Evolutionary conservation across 2,797 vertebrate species (phyloP), one percentile per base, ranked within the genome.

Genomic region (Hephaestus fuliginosus): DNA sequence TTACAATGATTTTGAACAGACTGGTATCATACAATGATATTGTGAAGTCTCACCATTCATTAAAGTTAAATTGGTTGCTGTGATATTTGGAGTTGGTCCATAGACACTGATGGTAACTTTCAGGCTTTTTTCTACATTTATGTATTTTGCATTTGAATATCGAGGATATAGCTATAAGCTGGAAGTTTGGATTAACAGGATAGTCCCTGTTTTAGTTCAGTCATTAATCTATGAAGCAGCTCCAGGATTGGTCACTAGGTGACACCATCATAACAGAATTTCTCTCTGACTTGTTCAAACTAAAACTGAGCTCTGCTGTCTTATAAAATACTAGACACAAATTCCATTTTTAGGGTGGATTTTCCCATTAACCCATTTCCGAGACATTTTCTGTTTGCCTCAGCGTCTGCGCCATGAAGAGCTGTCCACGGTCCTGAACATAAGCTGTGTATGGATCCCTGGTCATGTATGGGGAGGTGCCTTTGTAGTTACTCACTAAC

Each of bases 401-500:
- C 68, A 73, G 84, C 22, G 13, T 70, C 58, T 73, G 71, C 51
- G 76, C 52, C 30, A 56, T 61, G 73, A 44, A 86, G 85, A 88
- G 81, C 92, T 92, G 82, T 93, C 90, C 90, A 20, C 28, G 78
- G 91, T 92, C 30, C 93, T 92, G 86, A 91, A 88, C 73, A 74
- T 61, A 90, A 84, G 76, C 82, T 52, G 61, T 18, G 51, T 76
- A 74, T 56, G 63, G 65, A 78, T 74, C 62, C 60, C 41, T 69
- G 71, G 80, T 84, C 82, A 53, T 74, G 85, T 62, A 57, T 66
- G 75, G 75, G 89, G 86, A 85, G 84, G 84, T 84, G 84, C 86
- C 89, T 91, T 89, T 91, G 85, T 87, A 81, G 82, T 81, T 80
- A 58, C 84, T 89, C 89, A 66, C 88, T 93, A 94, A 95, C 92